A percentile compares a stretch with the other conserved stretches of the same genome.
Conservation (phyloP, 2,888 invertebrate species). For the Synanthedon andrenaeformis region DNA sequence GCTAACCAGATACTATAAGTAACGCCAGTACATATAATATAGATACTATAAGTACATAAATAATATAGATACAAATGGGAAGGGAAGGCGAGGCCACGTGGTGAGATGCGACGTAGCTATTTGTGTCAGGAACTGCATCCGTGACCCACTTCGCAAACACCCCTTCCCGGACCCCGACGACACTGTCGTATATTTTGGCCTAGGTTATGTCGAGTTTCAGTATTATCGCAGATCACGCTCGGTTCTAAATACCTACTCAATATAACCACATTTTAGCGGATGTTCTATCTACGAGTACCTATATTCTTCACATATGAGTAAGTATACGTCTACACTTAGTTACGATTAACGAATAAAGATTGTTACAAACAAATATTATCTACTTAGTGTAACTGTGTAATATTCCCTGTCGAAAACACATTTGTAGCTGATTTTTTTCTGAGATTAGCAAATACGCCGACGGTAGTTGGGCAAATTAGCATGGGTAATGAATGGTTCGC, state of each 20-base stretch:
- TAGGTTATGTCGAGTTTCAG: conserved; percentile 34
- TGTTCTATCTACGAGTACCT: not conserved
- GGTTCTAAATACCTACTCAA: not conserved
- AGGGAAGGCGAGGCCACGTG: conserved; percentile 44
- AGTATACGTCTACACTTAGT: not conserved
- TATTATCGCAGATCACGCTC: not conserved
- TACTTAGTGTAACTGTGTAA: no score
- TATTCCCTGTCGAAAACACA: conserved; percentile 10
- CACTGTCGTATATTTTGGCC: conserved; percentile 57
- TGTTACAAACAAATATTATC: not conserved
- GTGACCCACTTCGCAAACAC: conserved; percentile 57
- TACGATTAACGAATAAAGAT: not conserved
- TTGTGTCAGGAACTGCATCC: conserved; percentile 67
- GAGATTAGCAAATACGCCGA: conserved; percentile 8
- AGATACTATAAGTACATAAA: no score
- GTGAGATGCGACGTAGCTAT: conserved; percentile 54
- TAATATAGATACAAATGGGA: not conserved
- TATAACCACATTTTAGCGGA: not conserved
- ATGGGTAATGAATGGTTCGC: conserved; percentile 45
- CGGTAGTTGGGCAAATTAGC: conserved; percentile 30
- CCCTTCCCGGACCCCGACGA: conserved; percentile 32
- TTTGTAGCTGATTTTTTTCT: conserved; percentile 9
- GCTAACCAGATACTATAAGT: not conserved
- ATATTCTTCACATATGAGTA: no score
- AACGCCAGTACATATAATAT: no score